Base-by-base conservation (phyloP, 2,113 vertebrate genomes). In the Stomatorhinus ivindoensis region DNA sequence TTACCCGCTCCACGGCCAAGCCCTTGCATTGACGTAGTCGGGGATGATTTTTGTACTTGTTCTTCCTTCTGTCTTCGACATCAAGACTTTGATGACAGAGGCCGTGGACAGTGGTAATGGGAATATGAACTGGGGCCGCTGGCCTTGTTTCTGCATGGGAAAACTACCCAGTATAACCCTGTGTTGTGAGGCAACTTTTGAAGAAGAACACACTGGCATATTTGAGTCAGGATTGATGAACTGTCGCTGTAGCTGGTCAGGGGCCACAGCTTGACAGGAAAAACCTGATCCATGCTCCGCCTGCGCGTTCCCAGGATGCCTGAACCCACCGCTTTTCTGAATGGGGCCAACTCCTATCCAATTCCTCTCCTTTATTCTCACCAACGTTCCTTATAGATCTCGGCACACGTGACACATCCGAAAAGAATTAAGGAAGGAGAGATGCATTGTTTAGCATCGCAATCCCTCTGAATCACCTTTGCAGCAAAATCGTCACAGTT, bases 221-320 rank as follows among this genome's bases (percentile, higher is more conserved):
- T 86, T 21, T 39, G 85, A 48, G 24, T 51, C 48, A 86, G 85
- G 85, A 86, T 86, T 19, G 46, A 50, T 48, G 46, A 85, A 27
- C 17, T 48, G 27, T n/a, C 4, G 1, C 83, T 86, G 42, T 50
- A 44, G 10, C 27, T 24, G 53, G 86, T 87, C 86, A 44, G 53
- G 86, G 46, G n/a, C 21, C 47, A 55, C 15, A 46, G 86, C 50
- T 39, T 55, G 50, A 95, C 95, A 94, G 94, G 94, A 95, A 95
- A 95, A 95, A 95, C 93, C 94, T 92, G 94, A 94, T 95, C 91
- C 89, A 19, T 0, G 55, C 89, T 87, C 46, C 92, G 31, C 90
- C 89, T 91, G 87, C 92, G n/a, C 88, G 55, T 89, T 90, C 93
- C 89, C 89, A 92, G 90, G 89, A 92, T 92, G 90, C 91, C 92